Percentiles rank a stretch among this genome's conserved stretches.
phyloP scores from a whole-genome alignment of 1,140 invertebrate species.

The Hylaeus volcanicus region DNA sequence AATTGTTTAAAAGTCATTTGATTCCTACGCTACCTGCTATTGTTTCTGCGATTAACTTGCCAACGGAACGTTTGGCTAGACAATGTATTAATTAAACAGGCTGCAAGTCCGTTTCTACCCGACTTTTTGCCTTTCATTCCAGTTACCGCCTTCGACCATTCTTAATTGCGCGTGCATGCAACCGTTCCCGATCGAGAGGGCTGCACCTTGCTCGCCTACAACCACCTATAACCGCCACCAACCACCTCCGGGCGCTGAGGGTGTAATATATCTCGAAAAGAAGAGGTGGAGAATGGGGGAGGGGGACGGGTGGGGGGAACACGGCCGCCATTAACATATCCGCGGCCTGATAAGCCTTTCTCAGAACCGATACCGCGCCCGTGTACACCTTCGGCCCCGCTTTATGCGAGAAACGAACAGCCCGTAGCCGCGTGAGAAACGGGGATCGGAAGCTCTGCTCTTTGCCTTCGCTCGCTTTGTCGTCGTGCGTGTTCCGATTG shows the following conservation, averaged over 20 bases:
- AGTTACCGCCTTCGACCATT: constrained; percentile 56
- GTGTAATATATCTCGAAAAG: constrained; percentile 75
- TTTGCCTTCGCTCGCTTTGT: constrained; percentile 26
- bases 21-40: too few species aligned
- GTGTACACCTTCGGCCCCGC: constrained; percentile 61
- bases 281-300: constrained; percentile 48
- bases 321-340: constrained; percentile 79
- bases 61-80: too few species aligned
- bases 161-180: constrained; percentile 78
- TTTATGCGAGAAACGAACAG: constrained; percentile 65
- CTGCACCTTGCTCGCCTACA: constrained; percentile 49
- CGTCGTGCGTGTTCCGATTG: not conserved
- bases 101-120: not conserved
- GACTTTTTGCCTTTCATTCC: constrained; percentile 26
- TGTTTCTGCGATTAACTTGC: too few species aligned
- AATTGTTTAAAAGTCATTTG: too few species aligned
- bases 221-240: constrained; percentile 41
- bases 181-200: constrained; percentile 54
- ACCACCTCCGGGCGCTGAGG: constrained; percentile 63
- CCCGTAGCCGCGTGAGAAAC: constrained; percentile 55
- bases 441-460: constrained; percentile 54
- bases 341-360: constrained; percentile 77
- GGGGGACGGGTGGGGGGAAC: constrained; percentile 64
- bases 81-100: constrained; percentile 6
- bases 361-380: constrained; percentile 75